phyloP scores from a whole-genome alignment of 1,140 invertebrate genomes.

The Drosophila pruinosa region DNA sequence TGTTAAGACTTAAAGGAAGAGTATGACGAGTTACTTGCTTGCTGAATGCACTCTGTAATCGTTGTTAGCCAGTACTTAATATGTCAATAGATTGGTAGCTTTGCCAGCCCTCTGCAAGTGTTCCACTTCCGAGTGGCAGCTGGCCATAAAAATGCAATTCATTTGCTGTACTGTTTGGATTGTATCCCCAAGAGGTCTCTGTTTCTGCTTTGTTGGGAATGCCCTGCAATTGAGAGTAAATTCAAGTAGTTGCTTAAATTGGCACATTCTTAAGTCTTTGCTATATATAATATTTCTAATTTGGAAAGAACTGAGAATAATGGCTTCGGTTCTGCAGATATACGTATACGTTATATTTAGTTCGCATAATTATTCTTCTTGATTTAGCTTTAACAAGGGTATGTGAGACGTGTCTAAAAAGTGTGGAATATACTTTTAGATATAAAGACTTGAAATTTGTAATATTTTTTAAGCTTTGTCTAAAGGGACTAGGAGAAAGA shows the following conservation, averaged over 20 bases:
- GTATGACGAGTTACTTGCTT: conserved; percentile 2
- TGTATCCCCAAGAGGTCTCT: conserved; percentile 34
- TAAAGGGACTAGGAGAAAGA: too few relatives aligned
- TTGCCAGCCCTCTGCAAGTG: background rate
- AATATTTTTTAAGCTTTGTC: too few relatives aligned
- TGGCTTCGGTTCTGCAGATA: too few relatives aligned
- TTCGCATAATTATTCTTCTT: background rate
- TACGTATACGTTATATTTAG: background rate
- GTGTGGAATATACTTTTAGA: too few relatives aligned
- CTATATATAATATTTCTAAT: too few relatives aligned
- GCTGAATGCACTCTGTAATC: background rate
- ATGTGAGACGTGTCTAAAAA: too few relatives aligned
- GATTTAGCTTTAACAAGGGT: background rate
- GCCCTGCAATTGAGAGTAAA: background rate
- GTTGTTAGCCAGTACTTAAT: background rate
- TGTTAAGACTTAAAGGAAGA: background rate
- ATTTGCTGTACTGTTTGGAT: conserved; percentile 5
- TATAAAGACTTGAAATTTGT: too few relatives aligned
- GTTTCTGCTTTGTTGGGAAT: conserved; percentile 31
- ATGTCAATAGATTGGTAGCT: conserved; percentile 19
- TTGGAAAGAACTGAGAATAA: too few relatives aligned
- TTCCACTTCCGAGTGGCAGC: background rate
- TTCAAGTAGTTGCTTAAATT: too few relatives aligned
- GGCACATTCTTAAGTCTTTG: too few relatives aligned
- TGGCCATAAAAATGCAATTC: conserved; percentile 18